A percentile compares a stretch with the other conserved stretches of the same genome.
Conservation (phyloP, 2,113 vertebrate genomes). For the Halcyon senegalensis region DNA sequence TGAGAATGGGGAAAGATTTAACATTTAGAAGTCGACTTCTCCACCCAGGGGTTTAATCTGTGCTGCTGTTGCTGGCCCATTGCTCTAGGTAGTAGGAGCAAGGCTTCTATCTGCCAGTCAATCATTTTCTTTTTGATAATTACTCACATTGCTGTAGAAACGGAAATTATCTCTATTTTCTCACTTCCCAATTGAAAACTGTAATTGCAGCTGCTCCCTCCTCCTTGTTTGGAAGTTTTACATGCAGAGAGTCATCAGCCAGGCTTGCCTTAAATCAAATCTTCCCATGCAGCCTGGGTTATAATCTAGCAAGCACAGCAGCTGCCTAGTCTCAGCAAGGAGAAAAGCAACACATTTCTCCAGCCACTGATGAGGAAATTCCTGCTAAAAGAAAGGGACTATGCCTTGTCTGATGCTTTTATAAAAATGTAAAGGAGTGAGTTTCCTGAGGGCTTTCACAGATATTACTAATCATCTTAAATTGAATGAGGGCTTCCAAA, state of each 20-base stretch:
- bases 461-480: constrained; percentile 52
- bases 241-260: constrained; percentile 47
- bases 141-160: constrained; percentile 61
- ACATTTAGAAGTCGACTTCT: neutral
- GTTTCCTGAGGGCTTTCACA: constrained; percentile 42
- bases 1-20: neutral
- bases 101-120: constrained; percentile 52
- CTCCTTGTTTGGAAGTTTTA: constrained; percentile 66
- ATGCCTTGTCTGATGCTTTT: neutral
- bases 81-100: constrained; percentile 13
- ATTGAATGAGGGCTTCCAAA: constrained; percentile 39
- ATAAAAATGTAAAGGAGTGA: neutral
- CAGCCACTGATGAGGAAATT: constrained; percentile 21
- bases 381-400: constrained; percentile 12
- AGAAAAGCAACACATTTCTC: constrained; percentile 30
- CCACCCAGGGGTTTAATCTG: neutral
- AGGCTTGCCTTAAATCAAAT: constrained; percentile 60
- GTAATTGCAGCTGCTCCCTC: constrained; percentile 66
- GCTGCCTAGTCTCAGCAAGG: constrained; percentile 1
- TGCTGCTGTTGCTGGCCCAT: neutral
- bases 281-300: constrained; percentile 47
- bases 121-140: constrained; percentile 50
- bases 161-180: constrained; percentile 66
- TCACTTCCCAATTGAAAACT: constrained; percentile 62
- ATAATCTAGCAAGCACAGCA: constrained; percentile 33